Conservation (phyloP, 2,797 vertebrate species). For the Coranthus polyacanthus region DNA sequence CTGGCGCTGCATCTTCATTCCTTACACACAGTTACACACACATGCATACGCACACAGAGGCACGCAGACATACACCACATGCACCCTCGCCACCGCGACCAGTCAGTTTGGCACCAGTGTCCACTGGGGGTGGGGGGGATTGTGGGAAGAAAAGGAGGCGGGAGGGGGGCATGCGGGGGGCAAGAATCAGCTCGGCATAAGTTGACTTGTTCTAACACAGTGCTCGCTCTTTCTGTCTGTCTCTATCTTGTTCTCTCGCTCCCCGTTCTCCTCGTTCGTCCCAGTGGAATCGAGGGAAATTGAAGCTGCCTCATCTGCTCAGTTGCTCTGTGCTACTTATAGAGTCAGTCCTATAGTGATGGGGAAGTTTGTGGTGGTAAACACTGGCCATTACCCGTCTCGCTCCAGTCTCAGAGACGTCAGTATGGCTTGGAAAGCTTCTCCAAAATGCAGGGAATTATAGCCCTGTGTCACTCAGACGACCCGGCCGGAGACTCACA, state of each 20-base stretch:
- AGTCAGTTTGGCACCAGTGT: slow-evolving; percentile 74
- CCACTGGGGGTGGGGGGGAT: slow-evolving; percentile 13
- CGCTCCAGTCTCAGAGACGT: slow-evolving; percentile 81
- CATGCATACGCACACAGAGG: slow-evolving; percentile 21
- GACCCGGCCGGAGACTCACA: slow-evolving; percentile 49
- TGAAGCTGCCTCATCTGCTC: slow-evolving; percentile 62
- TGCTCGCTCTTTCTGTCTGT: slow-evolving; percentile 6
- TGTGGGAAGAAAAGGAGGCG: slow-evolving; percentile 9
- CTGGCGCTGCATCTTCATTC: slow-evolving; percentile 59
- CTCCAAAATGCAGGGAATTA: slow-evolving; percentile 84
- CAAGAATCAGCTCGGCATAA: slow-evolving; percentile 39
- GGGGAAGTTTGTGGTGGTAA: slow-evolving; percentile 85
- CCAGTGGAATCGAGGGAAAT: slow-evolving; percentile 32
- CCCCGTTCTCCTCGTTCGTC: slow-evolving; percentile 42
- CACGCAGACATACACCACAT: slow-evolving; percentile 66
- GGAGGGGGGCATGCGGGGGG: neutral
- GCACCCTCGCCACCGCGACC: slow-evolving; percentile 61
- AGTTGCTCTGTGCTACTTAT: slow-evolving; percentile 76
- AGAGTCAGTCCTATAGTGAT: slow-evolving; percentile 71
- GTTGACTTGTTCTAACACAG: slow-evolving; percentile 54
- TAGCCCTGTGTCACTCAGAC: slow-evolving; percentile 77
- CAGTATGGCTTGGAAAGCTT: slow-evolving; percentile 85
- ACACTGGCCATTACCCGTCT: slow-evolving; percentile 73
- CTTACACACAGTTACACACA: slow-evolving; percentile 39
- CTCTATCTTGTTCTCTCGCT: slow-evolving; percentile 37